Conservation (phyloP, 2,113 vertebrate genomes). For the Petromus typicus region DNA sequence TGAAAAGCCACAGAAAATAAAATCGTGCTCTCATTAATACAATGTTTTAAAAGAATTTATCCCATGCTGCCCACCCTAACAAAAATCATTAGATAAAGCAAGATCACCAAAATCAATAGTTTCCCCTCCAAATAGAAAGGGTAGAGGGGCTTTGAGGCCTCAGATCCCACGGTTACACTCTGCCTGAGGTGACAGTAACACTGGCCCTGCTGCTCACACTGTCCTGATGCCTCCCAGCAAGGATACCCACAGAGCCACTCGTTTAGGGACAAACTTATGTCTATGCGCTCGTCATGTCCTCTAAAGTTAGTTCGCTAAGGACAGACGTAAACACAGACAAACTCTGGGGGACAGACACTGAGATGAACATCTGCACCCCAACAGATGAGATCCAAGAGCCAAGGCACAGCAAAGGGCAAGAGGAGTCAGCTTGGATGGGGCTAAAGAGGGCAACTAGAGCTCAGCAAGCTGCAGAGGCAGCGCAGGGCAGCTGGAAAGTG, state of each 20-base stretch:
- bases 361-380: background rate
- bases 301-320: background rate
- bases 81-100: background rate
- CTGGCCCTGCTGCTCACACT: background rate
- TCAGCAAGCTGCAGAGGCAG: background rate
- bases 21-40: background rate
- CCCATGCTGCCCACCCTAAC: background rate
- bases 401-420: background rate
- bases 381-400: background rate
- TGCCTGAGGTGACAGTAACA: background rate
- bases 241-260: background rate
- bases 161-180: background rate
- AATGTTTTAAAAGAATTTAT: background rate
- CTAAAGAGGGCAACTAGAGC: background rate
- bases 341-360: accelerated
- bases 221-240: background rate
- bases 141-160: background rate
- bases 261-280: too few relatives aligned
- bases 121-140: background rate
- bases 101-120: background rate
- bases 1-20: constrained; percentile 37
- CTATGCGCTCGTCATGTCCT: background rate
- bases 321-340: background rate
- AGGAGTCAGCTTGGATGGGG: too few relatives aligned
- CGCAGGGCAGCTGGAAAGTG: background rate